phyloP scores from a whole-genome alignment of 1,140 invertebrate genomes.

The Caenorhabditis tropicalis region DNA sequence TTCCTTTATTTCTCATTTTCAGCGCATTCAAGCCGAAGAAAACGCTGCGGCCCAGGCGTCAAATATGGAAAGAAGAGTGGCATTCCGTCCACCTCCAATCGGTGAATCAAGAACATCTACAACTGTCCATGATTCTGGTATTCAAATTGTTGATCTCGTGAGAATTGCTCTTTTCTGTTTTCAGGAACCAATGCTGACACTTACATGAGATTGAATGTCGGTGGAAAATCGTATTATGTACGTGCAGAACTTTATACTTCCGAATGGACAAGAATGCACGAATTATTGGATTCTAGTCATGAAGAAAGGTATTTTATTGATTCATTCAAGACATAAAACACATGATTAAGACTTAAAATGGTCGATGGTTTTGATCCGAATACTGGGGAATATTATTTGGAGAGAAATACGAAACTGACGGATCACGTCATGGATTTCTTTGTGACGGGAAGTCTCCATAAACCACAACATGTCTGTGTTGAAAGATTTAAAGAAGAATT shows the following conservation, averaged over 20 bases:
- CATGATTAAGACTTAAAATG: slow-evolving; percentile 17
- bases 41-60: neutral
- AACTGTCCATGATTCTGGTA: neutral
- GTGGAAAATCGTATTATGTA: slow-evolving; percentile 68
- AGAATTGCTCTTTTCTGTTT: neutral
- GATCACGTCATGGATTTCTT: slow-evolving; percentile 69
- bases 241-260: slow-evolving; percentile 56
- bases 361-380: slow-evolving; percentile 59
- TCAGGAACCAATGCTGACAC: slow-evolving; percentile 18
- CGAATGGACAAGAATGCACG: slow-evolving; percentile 52
- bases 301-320: slow-evolving; percentile 20
- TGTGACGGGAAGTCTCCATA: slow-evolving; percentile 73
- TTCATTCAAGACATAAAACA: neutral
- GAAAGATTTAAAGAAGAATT: slow-evolving; percentile 74
- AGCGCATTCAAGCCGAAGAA: slow-evolving; percentile 25
- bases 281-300: slow-evolving; percentile 41
- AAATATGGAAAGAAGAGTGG: slow-evolving; percentile 15
- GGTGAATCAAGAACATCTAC: neutral
- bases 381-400: slow-evolving; percentile 69
- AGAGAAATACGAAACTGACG: slow-evolving; percentile 64
- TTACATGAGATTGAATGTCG: slow-evolving; percentile 63
- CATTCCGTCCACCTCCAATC: slow-evolving; percentile 13
- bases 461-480: slow-evolving; percentile 73
- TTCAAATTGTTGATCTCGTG: neutral
- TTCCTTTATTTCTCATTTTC: neutral